Evolutionary conservation across 2,888 invertebrate species (phyloP), one percentile per base, ranked within the genome.

Genomic region (Apotomis betuletana): DNA sequence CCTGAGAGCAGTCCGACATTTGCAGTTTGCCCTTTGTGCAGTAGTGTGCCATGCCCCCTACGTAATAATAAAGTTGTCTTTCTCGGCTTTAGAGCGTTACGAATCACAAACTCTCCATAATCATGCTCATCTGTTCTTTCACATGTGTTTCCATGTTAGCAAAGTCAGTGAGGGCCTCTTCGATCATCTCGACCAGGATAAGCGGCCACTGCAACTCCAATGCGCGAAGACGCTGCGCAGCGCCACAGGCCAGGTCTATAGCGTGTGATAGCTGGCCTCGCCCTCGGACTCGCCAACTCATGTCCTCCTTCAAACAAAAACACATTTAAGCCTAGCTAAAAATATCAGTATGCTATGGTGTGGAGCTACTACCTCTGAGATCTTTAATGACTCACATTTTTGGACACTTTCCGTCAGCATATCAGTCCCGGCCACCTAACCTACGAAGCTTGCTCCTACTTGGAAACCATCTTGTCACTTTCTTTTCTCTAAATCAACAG

Each of bases 111-210:
- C 87, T 82, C 76, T 93, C 92, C 80, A 87, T 90, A 76, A 95
- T 87, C 87, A 94, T 89, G 79, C 92, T 91, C 87, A 95, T 93
- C 85, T 94, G 94, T 74, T 94, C 94, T 84, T 97, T 96, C 89
- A 97, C 96, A 85, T 97, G 97, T 70, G 94, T 90, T 83, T 97
- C 96, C 93, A 97, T 94, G 78, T 97, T 95, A n/a, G 96, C 95
- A 83, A 96, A 97, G 87, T 97, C 97, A 73, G 94, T 93, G 73
- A 98, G 90, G 12, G 97, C 96, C 77, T 96, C 96, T 80, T 96
- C 95, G 75, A 97, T 95, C 87, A 97, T 95, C 83, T 97, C 96
- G 60, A 95, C 92, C 77, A 98, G 92, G 81, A 97, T 95, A 67
- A 93, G 94, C 13, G 97, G 96, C 97, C 97, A 97, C 80, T 96